These are phyloP conservation scores for Melozone crissalis DNA, from an alignment of 2,113 vertebrate genomes.

Conservation along the genomic window DNA sequence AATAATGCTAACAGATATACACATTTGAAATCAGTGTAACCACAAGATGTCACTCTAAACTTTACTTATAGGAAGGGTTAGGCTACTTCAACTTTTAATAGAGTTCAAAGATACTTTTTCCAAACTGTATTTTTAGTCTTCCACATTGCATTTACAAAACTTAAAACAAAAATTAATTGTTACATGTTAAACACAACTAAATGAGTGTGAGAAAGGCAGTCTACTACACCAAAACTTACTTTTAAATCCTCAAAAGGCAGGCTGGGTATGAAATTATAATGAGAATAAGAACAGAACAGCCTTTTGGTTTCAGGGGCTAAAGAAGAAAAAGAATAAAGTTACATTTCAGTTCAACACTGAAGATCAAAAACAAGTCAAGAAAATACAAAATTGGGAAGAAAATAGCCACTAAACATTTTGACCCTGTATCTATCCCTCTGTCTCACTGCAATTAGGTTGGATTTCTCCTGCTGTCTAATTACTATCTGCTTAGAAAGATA, in stretches of 20 bases:
- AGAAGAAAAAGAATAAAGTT: not conserved
- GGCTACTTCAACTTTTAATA: not conserved
- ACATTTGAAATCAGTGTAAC: slow-evolving; percentile 25
- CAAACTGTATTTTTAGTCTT: not conserved
- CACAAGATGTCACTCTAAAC: slow-evolving; percentile 81
- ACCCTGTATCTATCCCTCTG: not conserved
- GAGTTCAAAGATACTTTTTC: not conserved
- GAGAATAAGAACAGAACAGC: not conserved
- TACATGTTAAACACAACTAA: not conserved
- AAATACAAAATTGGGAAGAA: not conserved
- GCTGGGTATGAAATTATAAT: not conserved
- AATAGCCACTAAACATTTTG: not conserved
- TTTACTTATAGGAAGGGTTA: slow-evolving; percentile 1
- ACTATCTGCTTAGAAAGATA: not conserved
- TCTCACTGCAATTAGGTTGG: not conserved
- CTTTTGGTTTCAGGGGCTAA: not conserved
- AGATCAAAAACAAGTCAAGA: not conserved
- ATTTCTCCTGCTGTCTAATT: not conserved
- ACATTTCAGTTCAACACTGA: not conserved
- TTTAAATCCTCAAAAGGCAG: not conserved
- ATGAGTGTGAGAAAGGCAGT: not conserved
- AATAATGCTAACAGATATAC: not conserved
- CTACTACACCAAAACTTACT: not conserved
- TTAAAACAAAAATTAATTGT: not conserved
- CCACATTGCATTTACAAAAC: not conserved